These are phyloP conservation scores for Escarpia spicata DNA, from an alignment of 2,888 invertebrate species.

Conservation along the genomic window DNA sequence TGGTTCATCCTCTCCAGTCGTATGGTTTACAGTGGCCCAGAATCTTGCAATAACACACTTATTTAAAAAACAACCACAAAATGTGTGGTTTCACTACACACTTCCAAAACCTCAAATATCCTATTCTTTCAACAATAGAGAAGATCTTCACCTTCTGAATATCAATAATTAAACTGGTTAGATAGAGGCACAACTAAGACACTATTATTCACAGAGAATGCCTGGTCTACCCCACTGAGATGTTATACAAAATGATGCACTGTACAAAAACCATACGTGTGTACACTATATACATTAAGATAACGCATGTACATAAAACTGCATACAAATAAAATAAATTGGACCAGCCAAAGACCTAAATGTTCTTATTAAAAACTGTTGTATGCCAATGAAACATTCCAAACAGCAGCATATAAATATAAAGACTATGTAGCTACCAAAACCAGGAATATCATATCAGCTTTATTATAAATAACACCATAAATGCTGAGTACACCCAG, in stretches of 20 bases:
- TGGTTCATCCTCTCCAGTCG: background rate
- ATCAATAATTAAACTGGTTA: background rate
- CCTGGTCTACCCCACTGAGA: background rate
- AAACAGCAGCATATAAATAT: background rate
- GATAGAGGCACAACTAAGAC: background rate
- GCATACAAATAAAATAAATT: background rate
- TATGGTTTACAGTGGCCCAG: background rate
- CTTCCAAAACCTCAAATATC: background rate
- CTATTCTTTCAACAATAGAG: background rate
- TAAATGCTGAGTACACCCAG: background rate
- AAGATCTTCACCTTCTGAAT: background rate
- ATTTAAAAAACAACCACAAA: background rate
- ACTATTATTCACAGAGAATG: background rate
- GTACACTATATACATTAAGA: background rate
- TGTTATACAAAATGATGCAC: background rate
- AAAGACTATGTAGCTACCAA: background rate
- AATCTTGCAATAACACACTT: background rate
- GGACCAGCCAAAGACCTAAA: background rate
- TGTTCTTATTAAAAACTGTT: background rate
- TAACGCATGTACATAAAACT: background rate
- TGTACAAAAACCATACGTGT: background rate
- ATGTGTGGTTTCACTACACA: background rate
- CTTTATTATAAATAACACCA: background rate
- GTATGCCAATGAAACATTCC: background rate
- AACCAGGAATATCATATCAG: background rate